Evolutionary conservation across 1,140 invertebrate species (phyloP), one percentile per base, ranked within the genome.

Genomic region (Drosophila punjabiensis): DNA sequence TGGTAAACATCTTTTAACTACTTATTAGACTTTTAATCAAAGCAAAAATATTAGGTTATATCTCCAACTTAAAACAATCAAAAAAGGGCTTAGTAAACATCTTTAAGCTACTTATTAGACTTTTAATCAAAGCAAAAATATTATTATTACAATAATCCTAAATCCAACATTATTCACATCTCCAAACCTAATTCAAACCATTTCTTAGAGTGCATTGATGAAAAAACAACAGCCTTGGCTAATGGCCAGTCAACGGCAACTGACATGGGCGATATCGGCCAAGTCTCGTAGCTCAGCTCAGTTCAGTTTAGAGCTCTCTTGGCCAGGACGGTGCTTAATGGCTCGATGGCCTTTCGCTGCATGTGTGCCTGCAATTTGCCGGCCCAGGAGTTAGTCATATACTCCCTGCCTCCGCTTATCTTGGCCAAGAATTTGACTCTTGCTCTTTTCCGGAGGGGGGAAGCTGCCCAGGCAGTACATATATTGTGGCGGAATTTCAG

Each of bases 381-480:
- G 73, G 69, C 62, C 78, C 80, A 75, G 70, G 69, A 89, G 77
- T 84, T 78, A 88, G 71, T 56, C 53, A 56, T 56, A 37, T 18
- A 13, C 50, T 52, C 28, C 28, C 74, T 75, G 76, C 67, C 64
- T 20, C 18, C 30, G 37, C 37, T 87, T 87, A 87, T 88, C 76
- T 83, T 81, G 61, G 67, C 71, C 65, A 87, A 81, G 74, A 88
- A 88, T 89, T 88, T 89, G 85, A 88, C 81, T 88, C 63, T 75
- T 88, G 84, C 82, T 88, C 84, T 89, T 82, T 86, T 18, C 24
- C 24, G 24, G 24, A 13, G 14, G 37, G 52, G n/a, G 37, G 5
- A 4, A 5, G 48, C 75, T 50, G 66, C 53, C 35, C 30, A 35
- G n/a, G 9, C 28, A 28, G 8, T 52, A 20, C 50, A 60, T 56